These are phyloP conservation scores for Lophotriccus pileatus DNA, from an alignment of 2,797 vertebrate species.

Conservation along the genomic window DNA sequence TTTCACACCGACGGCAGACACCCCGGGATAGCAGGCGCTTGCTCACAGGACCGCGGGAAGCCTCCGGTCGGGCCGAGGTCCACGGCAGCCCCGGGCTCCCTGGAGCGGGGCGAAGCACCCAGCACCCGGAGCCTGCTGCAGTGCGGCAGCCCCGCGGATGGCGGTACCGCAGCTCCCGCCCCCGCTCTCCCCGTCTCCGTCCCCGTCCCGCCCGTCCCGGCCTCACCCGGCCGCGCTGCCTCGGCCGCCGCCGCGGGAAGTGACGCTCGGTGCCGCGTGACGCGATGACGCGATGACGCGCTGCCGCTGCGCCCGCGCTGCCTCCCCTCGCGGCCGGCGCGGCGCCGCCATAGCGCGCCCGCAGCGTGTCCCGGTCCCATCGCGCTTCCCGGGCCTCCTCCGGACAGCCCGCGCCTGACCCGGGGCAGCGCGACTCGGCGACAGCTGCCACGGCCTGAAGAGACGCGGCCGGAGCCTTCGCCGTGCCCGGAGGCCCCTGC, in stretches of 20 bases:
- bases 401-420: accelerated
- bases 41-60: neutral
- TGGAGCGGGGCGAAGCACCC: too few relatives aligned
- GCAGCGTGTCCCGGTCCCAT: accelerated
- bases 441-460: neutral
- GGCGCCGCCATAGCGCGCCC: accelerated
- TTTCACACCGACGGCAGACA: accelerated
- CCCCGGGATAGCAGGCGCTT: accelerated
- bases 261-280: neutral
- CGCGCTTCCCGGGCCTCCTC: neutral
- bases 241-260: accelerated
- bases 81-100: too few relatives aligned
- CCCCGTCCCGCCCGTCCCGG: accelerated
- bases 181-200: too few relatives aligned
- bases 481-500: too few relatives aligned
- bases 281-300: neutral
- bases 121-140: too few relatives aligned
- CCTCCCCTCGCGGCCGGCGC: accelerated
- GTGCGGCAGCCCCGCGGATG: too few relatives aligned
- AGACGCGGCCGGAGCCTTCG: neutral
- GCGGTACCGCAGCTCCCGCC: neutral
- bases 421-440: neutral
- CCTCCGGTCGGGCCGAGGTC: accelerated
- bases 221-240: neutral
- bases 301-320: accelerated